Evolutionary conservation across 2,888 invertebrate genomes (phyloP), one percentile per base, ranked within the genome.

Genomic region (Rhogogaster chlorosoma): DNA sequence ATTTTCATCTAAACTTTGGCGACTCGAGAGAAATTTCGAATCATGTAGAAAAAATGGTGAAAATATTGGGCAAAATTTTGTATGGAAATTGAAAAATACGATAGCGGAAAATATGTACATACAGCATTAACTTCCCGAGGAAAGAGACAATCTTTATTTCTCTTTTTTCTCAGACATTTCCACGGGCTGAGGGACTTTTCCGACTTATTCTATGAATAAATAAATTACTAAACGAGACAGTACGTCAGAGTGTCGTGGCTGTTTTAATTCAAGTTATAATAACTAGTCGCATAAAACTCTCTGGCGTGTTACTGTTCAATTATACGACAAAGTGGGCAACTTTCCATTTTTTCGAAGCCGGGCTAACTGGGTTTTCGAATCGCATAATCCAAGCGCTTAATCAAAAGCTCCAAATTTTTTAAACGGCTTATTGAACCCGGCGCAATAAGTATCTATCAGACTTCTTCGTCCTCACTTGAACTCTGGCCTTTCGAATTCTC

Each of bases 141-240:
- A 61, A 61, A 61, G 12, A 18, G 12, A n/a, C 1, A 18, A n/a
- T 53, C 6, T n/a, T 49, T 0, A 61, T 1, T n/a, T 53, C 1
- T 53, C 18, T 53, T 18, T 26, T n/a, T 61, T 61, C 26, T 18
- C 49, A 53, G n/a, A 53, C n/a, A 61, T 61, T 61, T 61, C 22
- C 3, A 22, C 2, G 10, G 2, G n/a, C n/a, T n/a, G 2, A 12
- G 9, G 12, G 12, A 10, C 7, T 70, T 5, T 9, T 32, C 70
- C 15, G 36, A 71, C 38, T 71, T 71, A 71, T 26, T 71, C 71
- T 71, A 71, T 71, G 42, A 71, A 71, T 71, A 71, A 42, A 38
- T 71, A 42, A 71, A 71, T 22, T n/a, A 71, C 5, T n/a, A 0
- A 71, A 71, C 22, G 71, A 38, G 26, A 5, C 38, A 42, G 9